phyloP scores from a whole-genome alignment of 2,888 invertebrate genomes.

The Sinentomon sp. region DNA sequence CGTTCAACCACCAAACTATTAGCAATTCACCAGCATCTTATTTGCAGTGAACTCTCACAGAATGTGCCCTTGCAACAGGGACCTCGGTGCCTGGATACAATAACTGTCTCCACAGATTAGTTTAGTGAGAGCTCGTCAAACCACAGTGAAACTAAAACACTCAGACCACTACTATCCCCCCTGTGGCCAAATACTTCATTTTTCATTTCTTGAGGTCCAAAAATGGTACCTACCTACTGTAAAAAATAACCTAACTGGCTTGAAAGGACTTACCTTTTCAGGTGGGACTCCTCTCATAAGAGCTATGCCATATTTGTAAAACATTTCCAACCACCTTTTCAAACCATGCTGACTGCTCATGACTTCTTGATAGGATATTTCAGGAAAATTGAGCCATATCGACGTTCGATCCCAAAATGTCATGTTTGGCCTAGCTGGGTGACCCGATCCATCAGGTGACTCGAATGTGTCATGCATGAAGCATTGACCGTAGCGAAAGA shows the following conservation, averaged over 20 bases:
- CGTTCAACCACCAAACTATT: too few species aligned
- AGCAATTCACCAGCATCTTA: too few species aligned
- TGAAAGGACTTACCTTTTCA: constrained; percentile 11
- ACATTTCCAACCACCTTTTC: constrained; percentile 18
- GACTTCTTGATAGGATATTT: constrained; percentile 19
- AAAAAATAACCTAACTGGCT: too few species aligned
- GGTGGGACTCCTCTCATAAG: constrained; percentile 18
- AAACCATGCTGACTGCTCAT: constrained; percentile 18
- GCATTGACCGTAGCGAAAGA: constrained; percentile 19
- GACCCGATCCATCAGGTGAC: constrained; percentile 10
- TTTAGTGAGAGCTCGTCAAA: too few species aligned
- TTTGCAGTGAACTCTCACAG: too few species aligned
- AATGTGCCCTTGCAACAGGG: too few species aligned
- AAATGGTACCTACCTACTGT: too few species aligned
- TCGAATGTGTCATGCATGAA: constrained; percentile 19
- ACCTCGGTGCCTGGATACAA: too few species aligned
- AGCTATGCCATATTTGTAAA: constrained; percentile 19
- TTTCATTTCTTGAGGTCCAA: neutral
- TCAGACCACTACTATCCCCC: neutral
- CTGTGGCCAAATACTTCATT: constrained; percentile 4
- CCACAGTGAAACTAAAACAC: too few species aligned
- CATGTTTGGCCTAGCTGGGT: constrained; percentile 14
- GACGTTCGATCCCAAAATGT: constrained; percentile 18
- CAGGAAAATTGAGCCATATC: constrained; percentile 19
- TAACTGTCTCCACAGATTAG: too few species aligned